Base-by-base conservation (phyloP, 2,888 invertebrate genomes). In the Caradrina kadenii region DNA sequence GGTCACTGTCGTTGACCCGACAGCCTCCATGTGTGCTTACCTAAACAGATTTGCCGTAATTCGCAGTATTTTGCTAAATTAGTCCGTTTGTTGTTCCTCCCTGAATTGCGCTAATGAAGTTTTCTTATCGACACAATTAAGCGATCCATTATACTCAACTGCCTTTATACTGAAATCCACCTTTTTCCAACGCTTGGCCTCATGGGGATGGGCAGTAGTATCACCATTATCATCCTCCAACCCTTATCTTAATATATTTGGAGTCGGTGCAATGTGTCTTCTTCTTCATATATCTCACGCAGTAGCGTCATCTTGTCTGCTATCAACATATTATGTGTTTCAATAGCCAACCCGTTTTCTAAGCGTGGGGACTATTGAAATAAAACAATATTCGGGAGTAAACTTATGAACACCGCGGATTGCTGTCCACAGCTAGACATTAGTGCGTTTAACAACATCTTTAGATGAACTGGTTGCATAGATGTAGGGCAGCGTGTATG, bases 51-150 rank as follows among this genome's bases (percentile, higher is more conserved):
- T 73, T 67, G 26, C 50, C 60, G 59, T 72, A 68, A 77, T 80
- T 76, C 75, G 61, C 58, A 72, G 60, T 73, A 78, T 82, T 82
- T 79, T 63, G 77, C 79, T 70, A 79, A 82, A 84, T 82, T 74
- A 81, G 71, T 70, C 64, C 74, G 67, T 78, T 81, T 81, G 79
- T 82, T 79, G 80, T 74, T 67, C 60, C 69, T 50, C 63, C 2
- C 74, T 75, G 74, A 77, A 79, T 83, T 54, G 69, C 42, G 69
- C 81, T 80, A 80, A 80, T 69, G 78, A 80, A 78, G 74, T 80
- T 77, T 80, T 67, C 69, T 80, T 80, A 71, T 76, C 76, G 53
- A 52, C 73, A 71, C 68, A 80, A 68, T 68, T 63, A 50, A 26
- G 54, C 55, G 48, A 69, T 73, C 66, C 56, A 66, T 74, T 74